phyloP scores from a whole-genome alignment of 2,113 vertebrate genomes.

The Oryctolagus cuniculus region mOryCun1.1 NC_091448.1:40763501-40764000 shows the following conservation, averaged over 20 bases:
- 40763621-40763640: neutral
- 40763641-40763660: neutral
- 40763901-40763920: neutral
- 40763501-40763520: slow-evolving; percentile 59
- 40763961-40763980: neutral
- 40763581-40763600: slow-evolving; percentile 5
- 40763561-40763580: slow-evolving; percentile 37
- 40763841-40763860: too few species aligned
- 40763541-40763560: slow-evolving; percentile 18
- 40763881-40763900: neutral
- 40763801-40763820: neutral
- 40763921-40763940: neutral
- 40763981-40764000: neutral
- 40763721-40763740: neutral
- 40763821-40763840: neutral
- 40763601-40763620: neutral
- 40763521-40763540: slow-evolving; percentile 64
- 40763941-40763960: neutral
- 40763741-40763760: neutral
- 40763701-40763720: neutral
- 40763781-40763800: neutral
- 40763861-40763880: neutral
- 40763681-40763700: slow-evolving; percentile 3
- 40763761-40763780: neutral
- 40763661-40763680: neutral